Base-by-base conservation (phyloP, 2,888 invertebrate species). In the Rhamphomyia laevipes region DNA sequence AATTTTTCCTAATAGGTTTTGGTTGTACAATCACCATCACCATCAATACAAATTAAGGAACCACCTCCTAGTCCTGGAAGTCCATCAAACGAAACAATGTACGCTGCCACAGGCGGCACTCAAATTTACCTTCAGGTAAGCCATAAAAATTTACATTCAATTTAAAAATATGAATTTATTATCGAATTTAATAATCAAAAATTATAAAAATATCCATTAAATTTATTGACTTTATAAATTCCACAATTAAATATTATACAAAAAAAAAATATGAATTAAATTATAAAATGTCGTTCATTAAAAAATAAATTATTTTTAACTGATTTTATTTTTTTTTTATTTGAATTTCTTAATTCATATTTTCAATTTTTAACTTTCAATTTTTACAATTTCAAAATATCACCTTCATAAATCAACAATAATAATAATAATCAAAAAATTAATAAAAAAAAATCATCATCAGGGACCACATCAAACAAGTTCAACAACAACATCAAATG, bases 61-160 rank as follows among this genome's bases (percentile, higher is more conserved):
- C 63, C 63, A 59, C 66, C 63, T 57, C 64, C 62, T 53, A 66
- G 66, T 63, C 66, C 66, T 63, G 64, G 64, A 62, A 66, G 66
- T 54, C 65, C 66, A 59, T 59, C 61, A 59, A 60, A 62, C 54
- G 66, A 66, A 55, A 63, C 61, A 59, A 71, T 71, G 71, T 71
- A 71, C 61, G 68, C 66, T 61, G 67, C 70, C 59, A 64, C 67
- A 61, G 71, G 70, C 63, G 67, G 69, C 64, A 71, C 71, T 59
- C 71, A 71, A 62, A 70, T 70, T 60, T 71, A 70, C 61, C 65
- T 71, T 56, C 71, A 71, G 70, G 71, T 71, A 66, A 67, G 68
- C 7, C 2, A 35, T n/a, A n/a, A 35, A 35, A n/a, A 30, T 30
- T 35, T 35, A 13, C n/a, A 4, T 13, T 35, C 7, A 21, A 21